Evolutionary conservation across 2,113 vertebrate genomes (phyloP), one percentile per base, ranked within the genome.

Genomic region (Epinephelus cyanopodus): DNA sequence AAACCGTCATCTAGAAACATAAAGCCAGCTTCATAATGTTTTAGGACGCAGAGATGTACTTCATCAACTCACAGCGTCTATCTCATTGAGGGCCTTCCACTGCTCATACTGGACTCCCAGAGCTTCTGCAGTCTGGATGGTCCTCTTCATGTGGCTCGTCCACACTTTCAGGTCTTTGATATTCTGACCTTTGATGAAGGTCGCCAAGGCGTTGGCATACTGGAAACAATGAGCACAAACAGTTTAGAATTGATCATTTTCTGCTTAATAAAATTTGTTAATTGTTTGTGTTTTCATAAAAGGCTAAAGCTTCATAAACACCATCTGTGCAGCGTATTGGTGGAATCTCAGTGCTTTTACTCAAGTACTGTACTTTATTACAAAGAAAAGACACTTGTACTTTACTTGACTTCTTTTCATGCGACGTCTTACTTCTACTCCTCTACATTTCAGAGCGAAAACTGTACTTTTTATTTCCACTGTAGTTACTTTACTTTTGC

Each of bases 51-150:
- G 54, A 48, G 14, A 17, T 50, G 17, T n/a, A 8, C 19, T 27
- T 67, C 4, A 23, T 27, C 5, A 54, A 90, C 96, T 96, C 81
- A 98, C 97, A 0, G 97, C 97, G 1, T 98, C 96, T 1, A 98
- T 97, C 89, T 98, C 97, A 11, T 98, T 98, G 72, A 98, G 94
- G 3, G 97, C 97, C 52, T 98, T 98, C 97, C 97, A 98, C 86
- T 98, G 97, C 73, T 98, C 97, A 21, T 98, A 98, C 62, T 95
- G 95, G n/a, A 97, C 95, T 0, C 89, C 94, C 53, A 98, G 83
- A 5, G 95, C 93, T 70, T 96, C 96, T 42, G 97, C 97, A 0
- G 97, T 98, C 94, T 98, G 95, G 81, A 97, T 97, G 61, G 97
- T 98, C 47, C 97, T 95, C 69, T 94, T 97, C 96, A 98, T 96